Conservation (phyloP, 2,888 invertebrate species). For the Parasteatoda lunata region DNA sequence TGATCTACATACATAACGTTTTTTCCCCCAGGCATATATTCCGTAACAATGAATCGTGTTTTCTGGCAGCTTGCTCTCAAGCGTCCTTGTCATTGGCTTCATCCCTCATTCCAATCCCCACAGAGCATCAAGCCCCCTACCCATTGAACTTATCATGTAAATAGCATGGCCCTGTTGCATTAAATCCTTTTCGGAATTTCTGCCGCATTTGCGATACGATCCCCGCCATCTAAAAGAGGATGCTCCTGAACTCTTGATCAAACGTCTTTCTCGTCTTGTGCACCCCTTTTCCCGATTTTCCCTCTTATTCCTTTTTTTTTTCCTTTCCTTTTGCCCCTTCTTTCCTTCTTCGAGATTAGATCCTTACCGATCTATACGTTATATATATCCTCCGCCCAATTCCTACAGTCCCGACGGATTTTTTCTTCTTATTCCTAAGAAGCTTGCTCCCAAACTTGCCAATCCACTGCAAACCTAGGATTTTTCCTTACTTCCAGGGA, state of each 20-base stretch:
- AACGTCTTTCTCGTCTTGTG: constrained; percentile 36
- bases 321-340: constrained; percentile 24
- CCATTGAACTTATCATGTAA: constrained; percentile 65
- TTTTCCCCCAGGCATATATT: too few relatives aligned
- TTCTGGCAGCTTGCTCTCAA: not conserved
- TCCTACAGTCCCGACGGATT: constrained; percentile 39
- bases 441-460: constrained; percentile 33
- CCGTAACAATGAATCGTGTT: too few relatives aligned
- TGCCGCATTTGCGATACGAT: constrained; percentile 62
- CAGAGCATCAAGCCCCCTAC: constrained; percentile 21
- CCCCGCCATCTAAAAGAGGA: constrained; percentile 33
- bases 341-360: constrained; percentile 63
- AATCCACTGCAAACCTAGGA: constrained; percentile 49
- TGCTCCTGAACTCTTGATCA: constrained; percentile 59
- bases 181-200: constrained; percentile 49
- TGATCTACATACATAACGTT: too few relatives aligned
- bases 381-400: constrained; percentile 57
- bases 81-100: constrained; percentile 1
- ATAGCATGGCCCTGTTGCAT: constrained; percentile 59
- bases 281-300: constrained; percentile 19
- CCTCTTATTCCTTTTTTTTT: not conserved
- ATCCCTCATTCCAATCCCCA: constrained; percentile 21
- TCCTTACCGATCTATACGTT: constrained; percentile 63
- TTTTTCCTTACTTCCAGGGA: constrained; percentile 49
- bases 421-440: constrained; percentile 2